A percentile compares a stretch with the other conserved stretches of the same genome.
These are phyloP conservation scores for Myiotriccus ornatus DNA, from an alignment of 2,797 vertebrate species.

Conservation along the genomic window DNA sequence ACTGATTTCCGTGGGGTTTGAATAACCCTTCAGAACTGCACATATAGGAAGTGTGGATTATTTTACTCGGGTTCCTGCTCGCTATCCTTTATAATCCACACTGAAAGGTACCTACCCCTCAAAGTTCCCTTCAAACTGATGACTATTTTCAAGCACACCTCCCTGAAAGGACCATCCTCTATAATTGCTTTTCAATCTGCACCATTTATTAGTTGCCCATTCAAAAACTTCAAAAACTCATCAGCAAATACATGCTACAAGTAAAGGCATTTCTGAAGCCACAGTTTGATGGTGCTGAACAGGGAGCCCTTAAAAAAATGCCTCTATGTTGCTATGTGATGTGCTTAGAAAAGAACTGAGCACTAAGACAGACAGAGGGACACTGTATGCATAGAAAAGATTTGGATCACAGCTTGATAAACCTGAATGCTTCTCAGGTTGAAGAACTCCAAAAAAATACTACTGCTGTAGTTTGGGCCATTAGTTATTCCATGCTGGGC, in stretches of 20 bases:
- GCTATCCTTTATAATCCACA: not conserved
- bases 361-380: not conserved
- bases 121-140: not conserved
- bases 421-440: not conserved
- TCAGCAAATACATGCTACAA: not conserved
- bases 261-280: not conserved
- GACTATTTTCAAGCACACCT: not conserved
- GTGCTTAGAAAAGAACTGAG: not conserved
- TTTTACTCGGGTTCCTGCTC: not conserved
- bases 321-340: not conserved
- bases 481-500: conserved; percentile 25
- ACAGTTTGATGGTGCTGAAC: not conserved
- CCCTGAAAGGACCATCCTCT: not conserved
- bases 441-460: not conserved
- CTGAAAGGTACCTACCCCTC: not conserved
- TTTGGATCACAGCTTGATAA: conserved; percentile 4
- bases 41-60: not conserved
- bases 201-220: not conserved
- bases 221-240: not conserved
- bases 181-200: conserved; percentile 2
- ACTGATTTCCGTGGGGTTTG: not conserved
- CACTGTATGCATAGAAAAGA: not conserved
- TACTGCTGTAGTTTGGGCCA: not conserved
- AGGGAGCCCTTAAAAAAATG: not conserved
- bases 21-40: not conserved